These are phyloP conservation scores for Petrocephalus schoutedeni DNA, from an alignment of 2,797 vertebrate species.

Conservation along the genomic window DNA sequence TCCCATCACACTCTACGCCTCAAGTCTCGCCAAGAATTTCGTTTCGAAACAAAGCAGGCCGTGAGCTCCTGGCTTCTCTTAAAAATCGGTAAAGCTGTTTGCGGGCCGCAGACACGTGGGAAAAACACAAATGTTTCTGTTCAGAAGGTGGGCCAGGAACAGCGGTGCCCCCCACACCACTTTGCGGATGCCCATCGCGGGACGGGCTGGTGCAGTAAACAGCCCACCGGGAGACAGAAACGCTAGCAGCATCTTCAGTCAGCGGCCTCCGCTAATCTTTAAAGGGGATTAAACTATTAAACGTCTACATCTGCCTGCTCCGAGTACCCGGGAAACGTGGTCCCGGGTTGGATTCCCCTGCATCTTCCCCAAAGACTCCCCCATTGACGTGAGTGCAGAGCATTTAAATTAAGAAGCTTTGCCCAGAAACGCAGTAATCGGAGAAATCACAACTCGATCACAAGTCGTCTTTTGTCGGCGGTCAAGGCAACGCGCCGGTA, in stretches of 20 bases:
- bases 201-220: not conserved
- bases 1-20: not conserved
- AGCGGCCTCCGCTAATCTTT: slow-evolving; percentile 51
- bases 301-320: slow-evolving; percentile 28
- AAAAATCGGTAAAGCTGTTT: not conserved
- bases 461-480: not conserved
- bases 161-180: not conserved
- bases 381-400: not conserved
- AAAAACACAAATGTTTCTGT: not conserved
- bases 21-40: not conserved
- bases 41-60: not conserved
- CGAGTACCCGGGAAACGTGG: not conserved
- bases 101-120: not conserved
- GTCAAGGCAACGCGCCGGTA: not conserved
- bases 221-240: slow-evolving; percentile 1
- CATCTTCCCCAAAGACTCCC: not conserved
- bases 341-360: not conserved
- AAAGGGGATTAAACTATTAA: slow-evolving; percentile 50
- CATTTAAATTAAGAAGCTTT: not conserved
- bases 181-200: not conserved
- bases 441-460: not conserved
- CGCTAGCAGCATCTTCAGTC: slow-evolving; percentile 10
- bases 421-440: not conserved
- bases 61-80: not conserved
- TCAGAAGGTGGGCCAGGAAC: not conserved